Percentiles rank a stretch among this genome's conserved stretches.
These are phyloP conservation scores for Coranthus polyacanthus DNA, from an alignment of 2,797 vertebrate species.

Conservation along the genomic window DNA sequence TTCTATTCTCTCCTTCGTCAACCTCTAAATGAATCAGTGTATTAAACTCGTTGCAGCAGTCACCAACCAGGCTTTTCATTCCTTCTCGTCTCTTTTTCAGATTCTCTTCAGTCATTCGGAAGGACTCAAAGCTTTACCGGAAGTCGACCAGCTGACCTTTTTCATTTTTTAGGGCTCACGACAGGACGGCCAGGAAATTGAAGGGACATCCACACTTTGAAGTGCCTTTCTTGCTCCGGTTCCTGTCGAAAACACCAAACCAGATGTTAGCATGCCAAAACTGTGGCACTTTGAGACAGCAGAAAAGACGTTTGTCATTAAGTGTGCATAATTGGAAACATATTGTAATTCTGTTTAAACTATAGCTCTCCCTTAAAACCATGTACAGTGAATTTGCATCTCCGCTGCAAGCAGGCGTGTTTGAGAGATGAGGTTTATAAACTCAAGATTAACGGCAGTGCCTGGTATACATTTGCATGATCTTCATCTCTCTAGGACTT, in stretches of 20 bases:
- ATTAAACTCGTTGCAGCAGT: background rate
- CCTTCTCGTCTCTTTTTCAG: constrained; percentile 57
- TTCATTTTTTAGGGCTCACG: constrained; percentile 62
- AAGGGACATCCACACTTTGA: constrained; percentile 74
- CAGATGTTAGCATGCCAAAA: constrained; percentile 60
- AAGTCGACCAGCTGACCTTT: constrained; percentile 54
- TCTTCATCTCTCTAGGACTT: constrained; percentile 30
- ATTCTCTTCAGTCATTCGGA: constrained; percentile 58
- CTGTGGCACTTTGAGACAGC: constrained; percentile 21
- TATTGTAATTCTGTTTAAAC: constrained; percentile 48
- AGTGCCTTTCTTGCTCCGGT: constrained; percentile 79
- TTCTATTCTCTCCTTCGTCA: background rate
- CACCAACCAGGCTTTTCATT: background rate
- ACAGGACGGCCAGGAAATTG: constrained; percentile 64
- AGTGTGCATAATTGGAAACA: constrained; percentile 32
- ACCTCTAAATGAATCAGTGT: background rate
- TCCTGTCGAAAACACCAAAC: constrained; percentile 64
- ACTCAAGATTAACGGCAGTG: constrained; percentile 16
- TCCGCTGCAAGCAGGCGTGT: constrained; percentile 30
- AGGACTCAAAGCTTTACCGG: constrained; percentile 55
- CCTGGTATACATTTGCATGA: constrained; percentile 20
- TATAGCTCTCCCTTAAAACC: constrained; percentile 31
- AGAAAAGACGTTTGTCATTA: constrained; percentile 36
- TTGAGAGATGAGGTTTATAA: constrained; percentile 5
- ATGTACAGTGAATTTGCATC: constrained; percentile 30